Evolutionary conservation across 2,113 vertebrate genomes (phyloP).

Genomic region (Rissa tridactyla): DNA sequence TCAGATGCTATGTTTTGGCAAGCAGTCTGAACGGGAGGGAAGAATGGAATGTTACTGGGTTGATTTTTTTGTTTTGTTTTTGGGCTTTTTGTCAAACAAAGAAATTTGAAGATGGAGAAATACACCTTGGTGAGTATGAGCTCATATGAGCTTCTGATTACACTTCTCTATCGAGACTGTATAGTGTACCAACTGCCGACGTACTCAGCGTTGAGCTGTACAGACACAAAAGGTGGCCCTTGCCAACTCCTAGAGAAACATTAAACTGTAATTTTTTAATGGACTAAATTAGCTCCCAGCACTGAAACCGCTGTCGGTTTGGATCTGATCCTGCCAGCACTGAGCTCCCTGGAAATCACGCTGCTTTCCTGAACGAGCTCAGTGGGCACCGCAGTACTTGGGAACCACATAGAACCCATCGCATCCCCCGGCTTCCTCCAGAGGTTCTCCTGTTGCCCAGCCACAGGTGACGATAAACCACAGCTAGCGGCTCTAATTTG

Average conservation of each 20-base stretch:
- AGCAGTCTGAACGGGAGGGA: neutral
- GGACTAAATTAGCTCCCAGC: neutral
- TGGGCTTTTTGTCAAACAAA: neutral
- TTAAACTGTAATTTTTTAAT: neutral
- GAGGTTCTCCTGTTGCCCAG: neutral
- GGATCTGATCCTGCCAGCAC: neutral
- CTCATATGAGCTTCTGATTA: neutral
- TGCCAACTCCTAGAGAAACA: neutral
- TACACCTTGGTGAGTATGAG: neutral
- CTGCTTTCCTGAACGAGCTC: neutral
- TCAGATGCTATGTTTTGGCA: neutral
- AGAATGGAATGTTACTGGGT: neutral
- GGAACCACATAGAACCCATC: neutral
- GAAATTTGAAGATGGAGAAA: neutral
- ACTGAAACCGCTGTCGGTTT: neutral
- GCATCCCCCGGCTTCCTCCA: neutral
- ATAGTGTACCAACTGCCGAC: neutral
- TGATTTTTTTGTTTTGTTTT: neutral
- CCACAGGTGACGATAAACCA: neutral
- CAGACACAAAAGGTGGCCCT: neutral
- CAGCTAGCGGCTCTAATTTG: neutral
- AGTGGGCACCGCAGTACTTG: rapidly evolving
- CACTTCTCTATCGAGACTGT: neutral
- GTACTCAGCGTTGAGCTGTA: neutral
- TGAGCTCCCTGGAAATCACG: neutral